phyloP scores from a whole-genome alignment of 2,797 vertebrate genomes.

The Sebastes taczanowskii region DNA sequence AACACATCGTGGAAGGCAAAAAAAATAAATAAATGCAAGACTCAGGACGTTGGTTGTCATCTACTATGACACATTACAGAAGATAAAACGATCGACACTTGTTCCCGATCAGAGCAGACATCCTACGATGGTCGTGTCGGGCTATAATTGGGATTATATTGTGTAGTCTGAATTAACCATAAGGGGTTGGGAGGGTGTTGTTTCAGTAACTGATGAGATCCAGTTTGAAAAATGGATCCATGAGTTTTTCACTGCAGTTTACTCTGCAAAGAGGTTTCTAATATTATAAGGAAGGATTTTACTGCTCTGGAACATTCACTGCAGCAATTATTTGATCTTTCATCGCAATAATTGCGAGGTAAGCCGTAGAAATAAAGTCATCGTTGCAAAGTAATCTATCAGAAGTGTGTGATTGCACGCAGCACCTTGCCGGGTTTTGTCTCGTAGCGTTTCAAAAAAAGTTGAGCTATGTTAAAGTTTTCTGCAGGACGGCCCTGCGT shows the following conservation, averaged over 20 bases:
- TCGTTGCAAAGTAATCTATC: neutral
- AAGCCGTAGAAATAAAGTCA: neutral
- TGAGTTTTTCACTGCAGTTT: neutral
- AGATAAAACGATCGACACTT: no score
- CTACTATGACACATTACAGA: no score
- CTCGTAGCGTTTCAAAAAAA: neutral
- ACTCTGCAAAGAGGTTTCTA: neutral
- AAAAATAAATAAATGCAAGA: no score
- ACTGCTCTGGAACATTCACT: neutral
- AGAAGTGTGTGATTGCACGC: neutral
- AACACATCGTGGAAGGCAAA: no score
- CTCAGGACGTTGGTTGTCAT: no score
- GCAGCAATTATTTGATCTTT: neutral
- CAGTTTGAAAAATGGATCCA: neutral
- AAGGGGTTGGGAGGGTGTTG: neutral
- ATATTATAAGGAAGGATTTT: neutral
- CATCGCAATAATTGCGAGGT: neutral
- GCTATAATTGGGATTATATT: no score
- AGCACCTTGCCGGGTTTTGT: neutral
- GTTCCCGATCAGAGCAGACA: no score
- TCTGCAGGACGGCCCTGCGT: rapidly evolving
- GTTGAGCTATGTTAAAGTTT: neutral
- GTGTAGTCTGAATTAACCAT: no score
- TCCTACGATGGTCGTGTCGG: no score
- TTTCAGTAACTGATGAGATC: neutral